Evolutionary conservation across 2,797 vertebrate species (phyloP).

Genomic region (Euphonia xanthogaster): DNA sequence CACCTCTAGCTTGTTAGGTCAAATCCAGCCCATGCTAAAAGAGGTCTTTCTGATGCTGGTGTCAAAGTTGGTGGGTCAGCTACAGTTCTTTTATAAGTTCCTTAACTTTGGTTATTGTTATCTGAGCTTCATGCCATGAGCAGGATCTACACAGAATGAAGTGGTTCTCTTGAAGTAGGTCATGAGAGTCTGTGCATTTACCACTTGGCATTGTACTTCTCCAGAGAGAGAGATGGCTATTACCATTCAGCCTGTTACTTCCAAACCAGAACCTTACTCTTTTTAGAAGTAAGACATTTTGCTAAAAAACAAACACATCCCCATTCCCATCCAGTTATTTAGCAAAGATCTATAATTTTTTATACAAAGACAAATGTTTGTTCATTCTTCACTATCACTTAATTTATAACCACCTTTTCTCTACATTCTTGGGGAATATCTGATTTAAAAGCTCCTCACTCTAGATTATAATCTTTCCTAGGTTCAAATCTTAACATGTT

Average conservation of each 20-base stretch:
- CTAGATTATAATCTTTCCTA: not conserved
- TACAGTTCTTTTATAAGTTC: not conserved
- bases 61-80: not conserved
- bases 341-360: not conserved
- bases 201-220: not conserved
- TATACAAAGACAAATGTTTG: not conserved
- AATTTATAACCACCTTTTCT: not conserved
- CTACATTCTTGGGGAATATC: not conserved
- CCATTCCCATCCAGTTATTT: accelerated
- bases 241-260: not conserved
- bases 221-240: not conserved
- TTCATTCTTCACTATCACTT: not conserved
- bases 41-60: not conserved
- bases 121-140: not conserved
- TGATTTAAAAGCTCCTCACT: not conserved
- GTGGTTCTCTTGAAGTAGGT: not conserved
- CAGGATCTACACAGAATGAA: not conserved
- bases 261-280: not conserved
- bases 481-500: not conserved
- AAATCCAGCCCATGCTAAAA: not conserved
- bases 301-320: accelerated
- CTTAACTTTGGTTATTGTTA: not conserved
- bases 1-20: not conserved
- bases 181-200: not conserved
- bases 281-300: not conserved